Base-by-base conservation (phyloP, 2,797 vertebrate species). In the Helarctos malayanus region DNA sequence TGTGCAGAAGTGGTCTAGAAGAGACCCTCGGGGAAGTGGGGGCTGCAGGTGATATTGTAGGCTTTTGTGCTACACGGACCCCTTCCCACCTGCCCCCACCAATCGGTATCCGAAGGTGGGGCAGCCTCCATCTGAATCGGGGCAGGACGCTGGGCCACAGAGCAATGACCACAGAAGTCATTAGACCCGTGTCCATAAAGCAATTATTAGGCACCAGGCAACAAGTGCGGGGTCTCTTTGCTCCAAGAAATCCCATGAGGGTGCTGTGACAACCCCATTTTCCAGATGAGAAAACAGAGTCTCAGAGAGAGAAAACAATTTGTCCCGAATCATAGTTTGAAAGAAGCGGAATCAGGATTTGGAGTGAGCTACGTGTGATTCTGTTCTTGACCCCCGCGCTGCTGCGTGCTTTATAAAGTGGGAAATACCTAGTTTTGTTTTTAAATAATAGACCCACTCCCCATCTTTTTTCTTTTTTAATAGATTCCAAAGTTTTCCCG, bases 91-190 rank as follows among this genome's bases (percentile, higher is more conserved):
- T 1, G 2, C 4, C 1, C 76, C 54, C n/a, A 4, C 2, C 0
- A 4, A 19, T 16, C 27, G 4, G 32, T 7, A 1, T 29, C 52
- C 19, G 14, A 56, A 27, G 32, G 41, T 1, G 47, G 8, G 18
- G 16, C 4, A 4, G 15, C 9, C 10, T 71, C 0, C 1, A 15
- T 63, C 25, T 18, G 16, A 14, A 27, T 38, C n/a, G 1, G 6
- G 69, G 38, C 29, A 19, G 61, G 65, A 61, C 35, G 35, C 21
- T 0, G 71, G 88, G 41, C 18, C 15, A 0, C 71, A 19, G 49
- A 45, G 35, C 85, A 16, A 0, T 0, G 10, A 35, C 5, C 0
- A 3, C 0, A 0, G 5, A 16, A 0, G 5, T 14, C 61, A 3
- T 12, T 29, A 11, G 32, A 49, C 16, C 25, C 1, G 3, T 2